A percentile compares a stretch with the other conserved stretches of the same genome.
These are phyloP conservation scores for Acrobasis consociella DNA, from an alignment of 2,888 invertebrate genomes.

Conservation along the genomic window DNA sequence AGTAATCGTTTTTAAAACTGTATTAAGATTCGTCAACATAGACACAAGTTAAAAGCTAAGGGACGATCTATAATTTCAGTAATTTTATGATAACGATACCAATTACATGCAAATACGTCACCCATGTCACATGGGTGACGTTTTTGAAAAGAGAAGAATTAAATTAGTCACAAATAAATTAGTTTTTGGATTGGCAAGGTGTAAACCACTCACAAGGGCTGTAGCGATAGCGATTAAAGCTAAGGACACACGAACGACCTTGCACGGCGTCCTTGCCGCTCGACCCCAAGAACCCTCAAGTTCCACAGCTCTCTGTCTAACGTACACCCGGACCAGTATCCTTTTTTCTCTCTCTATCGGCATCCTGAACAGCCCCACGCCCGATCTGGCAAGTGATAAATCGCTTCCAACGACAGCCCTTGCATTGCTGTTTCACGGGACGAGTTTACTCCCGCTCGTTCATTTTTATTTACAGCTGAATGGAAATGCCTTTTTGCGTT, in stretches of 20 bases:
- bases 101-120: too few relatives aligned
- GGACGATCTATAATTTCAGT: too few relatives aligned
- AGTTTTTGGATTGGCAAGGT: conserved; percentile 40
- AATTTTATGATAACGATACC: too few relatives aligned
- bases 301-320: conserved; percentile 48
- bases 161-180: background rate
- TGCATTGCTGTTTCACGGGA: conserved; percentile 56
- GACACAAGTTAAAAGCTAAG: too few relatives aligned
- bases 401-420: conserved; percentile 65
- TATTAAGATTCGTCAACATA: too few relatives aligned
- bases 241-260: conserved; percentile 67
- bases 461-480: conserved; percentile 69
- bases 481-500: conserved; percentile 54
- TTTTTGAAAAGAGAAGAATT: background rate
- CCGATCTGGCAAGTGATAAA: conserved; percentile 67
- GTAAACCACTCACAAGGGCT: conserved; percentile 39
- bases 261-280: conserved; percentile 72
- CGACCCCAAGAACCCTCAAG: conserved; percentile 51
- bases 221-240: conserved; percentile 42
- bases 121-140: background rate
- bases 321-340: conserved; percentile 35
- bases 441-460: conserved; percentile 56
- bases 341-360: conserved; percentile 46
- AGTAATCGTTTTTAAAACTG: too few relatives aligned
- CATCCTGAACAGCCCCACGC: conserved; percentile 54